Evolutionary conservation across 2,888 invertebrate species (phyloP), one percentile per base, ranked within the genome.

Genomic region (Unio pictorum): DNA sequence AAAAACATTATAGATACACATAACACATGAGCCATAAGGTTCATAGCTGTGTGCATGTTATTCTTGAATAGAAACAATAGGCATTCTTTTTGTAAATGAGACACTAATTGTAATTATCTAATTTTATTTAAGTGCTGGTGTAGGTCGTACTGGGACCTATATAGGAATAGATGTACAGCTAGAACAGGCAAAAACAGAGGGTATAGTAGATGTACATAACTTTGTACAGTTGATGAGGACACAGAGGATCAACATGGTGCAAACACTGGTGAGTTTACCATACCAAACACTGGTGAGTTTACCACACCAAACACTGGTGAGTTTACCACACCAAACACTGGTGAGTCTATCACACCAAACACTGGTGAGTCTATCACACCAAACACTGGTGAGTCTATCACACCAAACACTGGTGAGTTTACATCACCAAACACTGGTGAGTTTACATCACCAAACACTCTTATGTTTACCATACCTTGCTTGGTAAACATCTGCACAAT

Each of bases 191-290:
- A 86, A 86, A 73, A 83, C 80, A 20, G 89, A 89, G 74, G 86
- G 86, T 28, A 79, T 84, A 15, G 84, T 89, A 60, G 88, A 89
- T 73, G 87, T 89, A 4, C 88, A 86, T 73, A 84, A 86, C 68
- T 88, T 86, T 78, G 89, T 88, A 20, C 85, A 86, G 72, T 73
- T 81, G 45, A 89, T 89, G 89, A 70, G 89, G 57, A 84, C 83
- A 66, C 87, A 87, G 73, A 75, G 89, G 61, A 88, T 88, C 67
- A 89, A 89, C 76, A 89, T 89, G 89, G 88, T 89, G 63, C 89
- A 89, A 71, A 89, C 89, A 17, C 62, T 86, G 80, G 87, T 23
- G 4, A 15, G 8, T 64, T 56, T 26, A 23, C 65, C 28, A 23
- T 18, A 17, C 55, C 23, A 45, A 55, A 30, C 11, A 54, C 62